Evolutionary conservation across 2,888 invertebrate species (phyloP), one percentile per base, ranked within the genome.

Genomic region (Chrysodeixis includens): DNA sequence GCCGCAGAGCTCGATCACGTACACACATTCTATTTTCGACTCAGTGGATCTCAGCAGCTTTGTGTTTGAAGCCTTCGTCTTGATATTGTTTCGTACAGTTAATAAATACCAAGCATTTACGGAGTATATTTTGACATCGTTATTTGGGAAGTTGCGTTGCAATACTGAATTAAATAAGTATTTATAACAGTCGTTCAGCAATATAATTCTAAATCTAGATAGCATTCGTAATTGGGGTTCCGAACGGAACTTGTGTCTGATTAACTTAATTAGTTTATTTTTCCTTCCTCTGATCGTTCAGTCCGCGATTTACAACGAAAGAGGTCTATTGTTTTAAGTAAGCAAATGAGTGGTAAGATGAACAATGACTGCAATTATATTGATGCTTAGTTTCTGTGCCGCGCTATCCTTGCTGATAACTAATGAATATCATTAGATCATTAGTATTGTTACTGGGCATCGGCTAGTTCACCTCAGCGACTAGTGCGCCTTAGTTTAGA

Each of bases 351-450:
- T 69, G 62, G 67, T 60, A 55, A 67, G 63, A 66, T 54, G 55
- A 71, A 66, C 71, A 78, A 83, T 84, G 71, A 69, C 66, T 55
- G 80, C 56, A 80, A 84, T 84, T 83, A 84, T 63, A 53, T 55
- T 52, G 63, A 51, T 60, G 63, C 26, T 69, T 52, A 62, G 69
- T 76, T 80, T 82, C 69, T 81, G 66, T 78, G 78, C 62, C 75
- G 62, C 65, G 65, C 57, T 55, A 79, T 81, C 75, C 76, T 82
- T 78, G 80, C 69, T 75, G 63, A 71, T 82, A 71, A 64, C 53
- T 80, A 61, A 64, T 77, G 69, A 77, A 71, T 76, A 75, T 75
- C 73, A 74, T 79, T 80, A 74, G 67, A 57, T 65, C 70, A 66
- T 71, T 66, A 78, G 62, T 61, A 81, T 76, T 78, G 71, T 76